A percentile compares a stretch with the other conserved stretches of the same genome.
phyloP scores from a whole-genome alignment of 1,140 invertebrate species.

The Diuraphis noxia region DNA sequence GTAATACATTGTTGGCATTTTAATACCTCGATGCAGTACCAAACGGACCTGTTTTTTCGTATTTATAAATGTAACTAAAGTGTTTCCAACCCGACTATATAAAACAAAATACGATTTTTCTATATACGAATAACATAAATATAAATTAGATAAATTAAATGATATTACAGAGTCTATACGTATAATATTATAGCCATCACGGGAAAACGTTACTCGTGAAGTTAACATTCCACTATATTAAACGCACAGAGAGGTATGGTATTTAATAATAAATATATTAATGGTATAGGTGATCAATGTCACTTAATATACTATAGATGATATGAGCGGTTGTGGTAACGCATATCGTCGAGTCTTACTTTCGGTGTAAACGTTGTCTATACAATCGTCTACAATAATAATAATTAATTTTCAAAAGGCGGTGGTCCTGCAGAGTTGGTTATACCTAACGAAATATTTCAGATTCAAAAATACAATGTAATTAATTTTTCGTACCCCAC shows the following conservation, averaged over 20 bases:
- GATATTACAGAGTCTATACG: background rate
- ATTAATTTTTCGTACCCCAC: conserved; percentile 46
- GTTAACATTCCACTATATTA: background rate
- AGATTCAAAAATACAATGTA: background rate
- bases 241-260: background rate
- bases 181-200: background rate
- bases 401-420: conserved; percentile 29
- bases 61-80: background rate
- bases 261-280: background rate
- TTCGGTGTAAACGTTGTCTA: conserved; percentile 26
- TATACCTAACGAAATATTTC: conserved; percentile 26
- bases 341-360: background rate
- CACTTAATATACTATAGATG: background rate
- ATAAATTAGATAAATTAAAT: conserved; percentile 10
- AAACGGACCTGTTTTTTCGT: background rate
- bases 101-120: background rate
- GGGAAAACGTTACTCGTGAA: background rate
- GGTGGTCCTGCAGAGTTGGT: conserved; percentile 23
- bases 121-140: background rate
- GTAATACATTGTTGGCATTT: background rate
- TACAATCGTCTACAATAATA: background rate
- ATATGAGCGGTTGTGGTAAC: background rate
- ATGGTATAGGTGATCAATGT: conserved; percentile 8
- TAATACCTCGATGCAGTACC: background rate
- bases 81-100: background rate